These are phyloP conservation scores for Lutjanus erythropterus DNA, from an alignment of 2,113 vertebrate genomes.

Conservation along the genomic window DNA sequence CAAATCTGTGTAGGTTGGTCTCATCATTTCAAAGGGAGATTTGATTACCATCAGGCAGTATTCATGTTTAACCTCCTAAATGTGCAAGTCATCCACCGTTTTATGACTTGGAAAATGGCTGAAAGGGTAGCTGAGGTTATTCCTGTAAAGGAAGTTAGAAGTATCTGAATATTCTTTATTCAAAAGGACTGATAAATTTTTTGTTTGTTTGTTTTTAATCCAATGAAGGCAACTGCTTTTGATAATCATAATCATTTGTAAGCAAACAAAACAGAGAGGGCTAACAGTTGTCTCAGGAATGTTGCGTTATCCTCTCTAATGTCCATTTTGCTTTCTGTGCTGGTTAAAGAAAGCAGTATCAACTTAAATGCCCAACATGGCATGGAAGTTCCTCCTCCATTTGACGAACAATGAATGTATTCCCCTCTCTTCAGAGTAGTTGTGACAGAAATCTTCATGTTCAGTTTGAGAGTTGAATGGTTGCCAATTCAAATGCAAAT, in stretches of 20 bases:
- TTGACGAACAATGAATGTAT: slow-evolving; percentile 82
- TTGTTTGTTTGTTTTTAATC: background rate
- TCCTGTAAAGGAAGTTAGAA: slow-evolving; percentile 34
- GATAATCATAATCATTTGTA: slow-evolving; percentile 78
- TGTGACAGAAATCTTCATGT: slow-evolving; percentile 56
- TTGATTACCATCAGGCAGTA: slow-evolving; percentile 68
- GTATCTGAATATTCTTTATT: slow-evolving; percentile 55
- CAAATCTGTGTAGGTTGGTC: slow-evolving; percentile 20
- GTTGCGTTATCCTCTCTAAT: slow-evolving; percentile 32
- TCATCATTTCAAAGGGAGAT: slow-evolving; percentile 64
- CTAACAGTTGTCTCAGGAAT: slow-evolving; percentile 77
- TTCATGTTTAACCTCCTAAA: slow-evolving; percentile 57
- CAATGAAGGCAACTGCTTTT: slow-evolving; percentile 61
- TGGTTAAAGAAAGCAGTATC: slow-evolving; percentile 44
- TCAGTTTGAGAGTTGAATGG: slow-evolving; percentile 37
- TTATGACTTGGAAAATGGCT: slow-evolving; percentile 25
- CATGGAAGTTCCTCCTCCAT: slow-evolving; percentile 59
- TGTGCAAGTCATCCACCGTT: slow-evolving; percentile 53
- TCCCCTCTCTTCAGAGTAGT: slow-evolving; percentile 36
- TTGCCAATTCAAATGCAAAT: slow-evolving; percentile 64
- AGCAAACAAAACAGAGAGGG: slow-evolving; percentile 46
- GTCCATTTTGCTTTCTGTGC: slow-evolving; percentile 41
- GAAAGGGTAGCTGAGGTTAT: slow-evolving; percentile 20
- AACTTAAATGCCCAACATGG: slow-evolving; percentile 11
- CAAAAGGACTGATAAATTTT: slow-evolving; percentile 17